These are phyloP conservation scores for Leuciscus idus DNA, from an alignment of 2,113 vertebrate genomes.

Conservation along the genomic window DNA sequence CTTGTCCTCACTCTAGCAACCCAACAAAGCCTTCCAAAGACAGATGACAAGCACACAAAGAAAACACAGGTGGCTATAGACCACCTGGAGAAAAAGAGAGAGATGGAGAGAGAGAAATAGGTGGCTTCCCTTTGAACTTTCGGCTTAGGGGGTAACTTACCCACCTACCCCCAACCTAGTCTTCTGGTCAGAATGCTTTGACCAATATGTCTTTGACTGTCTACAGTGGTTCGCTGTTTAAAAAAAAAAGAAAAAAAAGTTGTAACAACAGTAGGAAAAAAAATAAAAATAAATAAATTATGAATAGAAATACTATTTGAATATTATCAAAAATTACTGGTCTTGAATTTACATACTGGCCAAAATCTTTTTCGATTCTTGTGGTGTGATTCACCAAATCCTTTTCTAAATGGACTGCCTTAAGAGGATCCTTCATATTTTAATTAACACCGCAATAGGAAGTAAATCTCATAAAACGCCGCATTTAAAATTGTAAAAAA, in stretches of 20 bases:
- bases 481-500: background rate
- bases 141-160: conserved; percentile 9
- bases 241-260: background rate
- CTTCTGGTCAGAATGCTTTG: conserved; percentile 16
- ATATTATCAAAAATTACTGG: background rate
- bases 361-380: background rate
- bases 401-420: too few species aligned
- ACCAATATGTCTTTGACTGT: conserved; percentile 4
- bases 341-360: background rate
- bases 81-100: conserved; percentile 69
- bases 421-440: background rate
- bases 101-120: conserved; percentile 45
- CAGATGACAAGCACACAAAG: conserved; percentile 76
- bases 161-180: background rate
- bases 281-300: background rate
- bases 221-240: background rate
- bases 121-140: conserved; percentile 43
- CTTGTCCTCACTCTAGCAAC: conserved; percentile 71
- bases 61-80: conserved; percentile 74
- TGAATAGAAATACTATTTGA: background rate
- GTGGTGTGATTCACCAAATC: too few species aligned
- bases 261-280: background rate
- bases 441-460: background rate
- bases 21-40: conserved; percentile 73
- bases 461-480: background rate